phyloP scores from a whole-genome alignment of 1,140 invertebrate species.

The Heliconius hermathena region DNA sequence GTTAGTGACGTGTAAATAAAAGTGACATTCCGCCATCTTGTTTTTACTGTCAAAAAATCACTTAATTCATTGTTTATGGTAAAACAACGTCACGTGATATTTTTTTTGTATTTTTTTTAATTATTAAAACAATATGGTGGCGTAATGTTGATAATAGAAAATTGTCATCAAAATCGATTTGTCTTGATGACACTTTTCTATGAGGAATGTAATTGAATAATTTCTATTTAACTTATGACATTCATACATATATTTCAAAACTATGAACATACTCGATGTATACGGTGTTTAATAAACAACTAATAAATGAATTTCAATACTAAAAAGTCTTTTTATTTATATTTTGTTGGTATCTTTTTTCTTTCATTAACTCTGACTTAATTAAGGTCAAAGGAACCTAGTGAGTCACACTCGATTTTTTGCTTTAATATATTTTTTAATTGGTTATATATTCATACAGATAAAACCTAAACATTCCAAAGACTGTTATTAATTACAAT shows the following conservation, averaged over 20 bases:
- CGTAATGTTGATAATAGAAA: conserved; percentile 26
- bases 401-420: too few species aligned
- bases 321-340: conserved; percentile 14
- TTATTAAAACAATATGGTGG: conserved; percentile 21
- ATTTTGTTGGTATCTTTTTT: not conserved
- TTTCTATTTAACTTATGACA: conserved; percentile 23
- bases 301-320: conserved; percentile 36
- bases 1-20: conserved; percentile 48
- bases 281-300: conserved; percentile 33
- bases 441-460: too few species aligned
- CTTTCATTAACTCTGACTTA: not conserved
- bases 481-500: too few species aligned
- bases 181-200: conserved; percentile 22
- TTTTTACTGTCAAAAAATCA: conserved; percentile 22
- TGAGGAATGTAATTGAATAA: conserved; percentile 18
- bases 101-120: not conserved
- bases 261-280: conserved; percentile 35
- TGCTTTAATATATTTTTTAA: too few species aligned
- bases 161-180: conserved; percentile 10
- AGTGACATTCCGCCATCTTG: conserved; percentile 34
- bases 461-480: too few species aligned
- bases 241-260: conserved; percentile 19
- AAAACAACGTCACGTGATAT: not conserved
- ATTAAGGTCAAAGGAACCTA: too few species aligned
- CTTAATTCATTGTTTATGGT: not conserved